Evolutionary conservation across 2,888 invertebrate genomes (phyloP).

Genomic region (Pandemis cinnamomeana): DNA sequence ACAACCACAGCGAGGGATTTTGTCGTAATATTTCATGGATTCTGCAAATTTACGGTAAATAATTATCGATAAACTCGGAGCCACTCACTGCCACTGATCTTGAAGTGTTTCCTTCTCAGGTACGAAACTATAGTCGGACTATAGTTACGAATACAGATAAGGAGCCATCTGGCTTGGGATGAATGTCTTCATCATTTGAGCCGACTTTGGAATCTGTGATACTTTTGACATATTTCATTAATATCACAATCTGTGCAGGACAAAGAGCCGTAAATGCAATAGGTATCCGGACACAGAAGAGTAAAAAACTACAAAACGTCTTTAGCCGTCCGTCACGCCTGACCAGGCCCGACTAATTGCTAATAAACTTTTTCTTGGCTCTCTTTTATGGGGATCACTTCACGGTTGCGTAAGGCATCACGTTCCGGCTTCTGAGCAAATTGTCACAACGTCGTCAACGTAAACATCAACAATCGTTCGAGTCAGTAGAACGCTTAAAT

Average conservation of each 20-base stretch:
- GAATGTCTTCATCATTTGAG: not conserved
- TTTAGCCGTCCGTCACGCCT: conserved; percentile 2
- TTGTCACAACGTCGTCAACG: conserved; percentile 3
- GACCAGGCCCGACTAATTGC: conserved; percentile 4
- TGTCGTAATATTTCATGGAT: too few species aligned
- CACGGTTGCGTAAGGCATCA: conserved; percentile 2
- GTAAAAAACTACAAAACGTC: conserved; percentile 13
- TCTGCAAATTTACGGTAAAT: too few species aligned
- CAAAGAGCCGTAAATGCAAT: not conserved
- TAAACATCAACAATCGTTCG: not conserved
- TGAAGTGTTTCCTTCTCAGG: too few species aligned
- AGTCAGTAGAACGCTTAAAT: not conserved
- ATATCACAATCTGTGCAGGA: not conserved
- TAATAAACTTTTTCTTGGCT: conserved; percentile 16
- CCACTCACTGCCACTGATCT: too few species aligned
- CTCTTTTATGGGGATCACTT: conserved; percentile 5
- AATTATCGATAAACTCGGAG: too few species aligned
- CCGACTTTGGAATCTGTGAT: not conserved
- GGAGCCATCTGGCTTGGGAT: too few species aligned
- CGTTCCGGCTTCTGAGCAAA: not conserved
- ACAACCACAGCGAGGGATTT: too few species aligned
- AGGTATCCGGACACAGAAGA: conserved; percentile 3
- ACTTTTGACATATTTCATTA: not conserved
- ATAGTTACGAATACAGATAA: too few species aligned
- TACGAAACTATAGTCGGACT: too few species aligned